Conservation (phyloP, 2,888 invertebrate species). For the Lapara coniferarum region DNA sequence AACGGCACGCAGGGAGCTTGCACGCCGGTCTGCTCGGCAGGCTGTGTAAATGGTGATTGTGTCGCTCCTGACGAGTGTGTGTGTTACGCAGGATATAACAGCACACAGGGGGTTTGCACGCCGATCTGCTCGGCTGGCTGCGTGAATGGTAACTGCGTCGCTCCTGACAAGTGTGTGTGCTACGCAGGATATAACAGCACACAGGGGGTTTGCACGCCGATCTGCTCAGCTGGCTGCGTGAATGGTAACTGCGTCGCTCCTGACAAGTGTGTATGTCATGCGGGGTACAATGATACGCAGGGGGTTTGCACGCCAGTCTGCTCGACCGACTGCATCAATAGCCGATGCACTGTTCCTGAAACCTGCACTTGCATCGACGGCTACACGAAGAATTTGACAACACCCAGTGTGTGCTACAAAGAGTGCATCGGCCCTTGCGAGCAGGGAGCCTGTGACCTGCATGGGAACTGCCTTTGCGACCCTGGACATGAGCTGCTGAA, state of each 20-base stretch:
- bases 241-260: constrained; percentile 59
- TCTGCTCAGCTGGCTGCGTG: constrained; percentile 33
- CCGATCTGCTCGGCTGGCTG: constrained; percentile 34
- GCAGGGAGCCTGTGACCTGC: constrained; percentile 49
- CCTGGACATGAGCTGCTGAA: constrained; percentile 44
- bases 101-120: constrained; percentile 31
- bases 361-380: constrained; percentile 46
- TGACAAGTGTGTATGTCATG: constrained; percentile 53
- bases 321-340: constrained; percentile 39
- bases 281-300: constrained; percentile 32
- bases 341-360: constrained; percentile 63
- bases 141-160: constrained; percentile 49
- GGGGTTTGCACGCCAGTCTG: constrained; percentile 32
- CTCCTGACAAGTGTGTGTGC: constrained; percentile 61
- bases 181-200: constrained; percentile 32
- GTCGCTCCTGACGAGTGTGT: constrained; percentile 61
- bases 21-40: constrained; percentile 29
- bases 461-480: constrained; percentile 53
- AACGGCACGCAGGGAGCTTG: constrained; percentile 30
- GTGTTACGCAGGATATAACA: constrained; percentile 36
- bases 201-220: constrained; percentile 32
- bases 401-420: constrained; percentile 47
- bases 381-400: constrained; percentile 38
- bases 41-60: constrained; percentile 50
- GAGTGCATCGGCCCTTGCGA: constrained; percentile 49